Conservation (phyloP, 2,113 vertebrate genomes). For the Dissostichus mawsoni region DNA sequence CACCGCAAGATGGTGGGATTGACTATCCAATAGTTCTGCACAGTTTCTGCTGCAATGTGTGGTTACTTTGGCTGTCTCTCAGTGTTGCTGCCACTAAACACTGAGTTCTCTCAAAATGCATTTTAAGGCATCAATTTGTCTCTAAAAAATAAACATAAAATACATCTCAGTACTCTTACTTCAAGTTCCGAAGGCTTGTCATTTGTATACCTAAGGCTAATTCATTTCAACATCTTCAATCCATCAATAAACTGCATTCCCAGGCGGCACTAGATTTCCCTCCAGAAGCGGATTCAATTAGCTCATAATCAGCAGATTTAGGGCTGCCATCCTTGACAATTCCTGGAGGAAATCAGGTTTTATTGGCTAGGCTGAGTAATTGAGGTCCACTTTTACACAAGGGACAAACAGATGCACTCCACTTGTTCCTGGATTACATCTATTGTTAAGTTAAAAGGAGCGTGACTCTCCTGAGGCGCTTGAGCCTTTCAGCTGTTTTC, state of each 20-base stretch:
- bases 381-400: slow-evolving; percentile 40
- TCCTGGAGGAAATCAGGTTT: slow-evolving; percentile 65
- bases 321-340: slow-evolving; percentile 59
- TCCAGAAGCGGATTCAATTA: slow-evolving; percentile 59
- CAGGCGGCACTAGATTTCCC: slow-evolving; percentile 17
- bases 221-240: slow-evolving; percentile 43
- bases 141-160: background rate
- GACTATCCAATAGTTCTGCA: slow-evolving; percentile 42
- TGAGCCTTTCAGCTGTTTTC: slow-evolving; percentile 22
- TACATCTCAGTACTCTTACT: background rate
- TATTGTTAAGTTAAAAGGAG: slow-evolving; percentile 54
- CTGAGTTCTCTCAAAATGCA: slow-evolving; percentile 1
- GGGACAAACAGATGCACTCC: slow-evolving; percentile 53
- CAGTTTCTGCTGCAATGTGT: slow-evolving; percentile 32
- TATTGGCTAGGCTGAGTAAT: slow-evolving; percentile 58
- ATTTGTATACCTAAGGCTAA: background rate
- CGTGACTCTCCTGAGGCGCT: slow-evolving; percentile 19
- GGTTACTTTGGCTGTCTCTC: background rate
- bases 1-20: slow-evolving; percentile 69
- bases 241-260: slow-evolving; percentile 39
- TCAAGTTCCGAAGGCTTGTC: too few species aligned
- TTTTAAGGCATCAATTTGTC: slow-evolving; percentile 1
- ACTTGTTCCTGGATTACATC: slow-evolving; percentile 60
- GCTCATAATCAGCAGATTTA: slow-evolving; percentile 67
- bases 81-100: background rate